Percentiles rank a stretch among this genome's conserved stretches.
These are phyloP conservation scores for Cantharis flavilabris DNA, from an alignment of 2,888 invertebrate genomes.

Conservation along the genomic window DNA sequence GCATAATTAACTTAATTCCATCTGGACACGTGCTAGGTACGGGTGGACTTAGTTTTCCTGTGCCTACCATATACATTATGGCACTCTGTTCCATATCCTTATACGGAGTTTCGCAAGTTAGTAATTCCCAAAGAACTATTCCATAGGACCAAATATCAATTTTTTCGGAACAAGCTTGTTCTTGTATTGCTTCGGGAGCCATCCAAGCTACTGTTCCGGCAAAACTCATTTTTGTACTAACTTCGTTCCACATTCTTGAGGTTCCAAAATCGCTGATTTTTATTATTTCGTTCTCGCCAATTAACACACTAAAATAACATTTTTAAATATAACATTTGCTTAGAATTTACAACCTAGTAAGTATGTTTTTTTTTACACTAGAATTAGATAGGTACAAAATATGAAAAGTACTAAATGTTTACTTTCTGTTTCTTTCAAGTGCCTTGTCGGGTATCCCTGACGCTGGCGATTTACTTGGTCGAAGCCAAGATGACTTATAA, in stretches of 20 bases:
- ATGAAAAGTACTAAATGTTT: too few species aligned
- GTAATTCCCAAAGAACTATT: conserved; percentile 96
- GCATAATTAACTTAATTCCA: conserved; percentile 83
- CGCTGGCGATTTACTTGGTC: too few species aligned
- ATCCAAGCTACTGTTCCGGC: conserved; percentile 99
- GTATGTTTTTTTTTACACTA: too few species aligned
- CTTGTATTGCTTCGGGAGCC: conserved; percentile 98
- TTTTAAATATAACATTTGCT: neutral
- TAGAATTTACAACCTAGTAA: neutral
- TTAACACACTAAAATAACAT: conserved; percentile 72
- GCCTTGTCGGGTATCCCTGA: too few species aligned
- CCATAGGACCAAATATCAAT: conserved; percentile 99
- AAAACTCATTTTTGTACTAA: conserved; percentile 96
- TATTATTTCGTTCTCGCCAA: conserved; percentile 70
- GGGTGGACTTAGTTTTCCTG: conserved; percentile 87
- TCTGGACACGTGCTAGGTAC: conserved; percentile 90
- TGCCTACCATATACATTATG: conserved; percentile 98
- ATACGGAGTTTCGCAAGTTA: conserved; percentile 93
- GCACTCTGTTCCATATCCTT: conserved; percentile 94
- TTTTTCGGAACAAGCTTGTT: conserved; percentile 95
- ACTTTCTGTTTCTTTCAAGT: too few species aligned
- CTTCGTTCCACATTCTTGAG: conserved; percentile 91
- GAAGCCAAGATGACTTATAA: too few species aligned
- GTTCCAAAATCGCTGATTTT: conserved; percentile 99
- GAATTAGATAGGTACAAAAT: too few species aligned